Evolutionary conservation across 2,797 vertebrate genomes (phyloP).

Genomic region (Tympanoctomys barrerae): DNA sequence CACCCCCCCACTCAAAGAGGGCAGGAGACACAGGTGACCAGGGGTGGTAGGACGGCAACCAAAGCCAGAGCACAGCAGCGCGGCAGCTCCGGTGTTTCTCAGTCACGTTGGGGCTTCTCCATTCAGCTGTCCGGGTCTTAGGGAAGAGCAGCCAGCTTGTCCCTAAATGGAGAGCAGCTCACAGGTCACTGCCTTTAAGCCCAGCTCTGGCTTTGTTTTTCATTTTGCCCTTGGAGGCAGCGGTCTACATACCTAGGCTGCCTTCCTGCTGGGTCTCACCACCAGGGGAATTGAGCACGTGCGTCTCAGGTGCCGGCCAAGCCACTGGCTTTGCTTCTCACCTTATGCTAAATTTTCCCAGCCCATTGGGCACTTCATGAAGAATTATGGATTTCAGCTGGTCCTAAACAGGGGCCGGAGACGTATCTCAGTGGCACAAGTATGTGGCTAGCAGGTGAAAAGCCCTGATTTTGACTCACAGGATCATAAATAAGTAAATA

Average conservation of each 20-base stretch:
- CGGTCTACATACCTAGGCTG: background rate
- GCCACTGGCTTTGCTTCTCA: background rate
- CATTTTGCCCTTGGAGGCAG: background rate
- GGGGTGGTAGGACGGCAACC: too few relatives aligned
- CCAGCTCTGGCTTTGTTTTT: background rate
- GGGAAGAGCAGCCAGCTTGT: background rate
- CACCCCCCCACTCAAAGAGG: background rate
- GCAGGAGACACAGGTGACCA: background rate
- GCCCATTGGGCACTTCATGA: background rate
- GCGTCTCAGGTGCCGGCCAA: background rate
- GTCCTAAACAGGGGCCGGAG: background rate
- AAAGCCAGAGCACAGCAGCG: background rate
- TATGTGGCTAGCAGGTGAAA: too few relatives aligned
- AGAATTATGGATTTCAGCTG: slow-evolving; percentile 39
- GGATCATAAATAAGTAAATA: too few relatives aligned
- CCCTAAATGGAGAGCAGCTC: background rate
- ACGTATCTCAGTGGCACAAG: too few relatives aligned
- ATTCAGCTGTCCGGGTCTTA: background rate
- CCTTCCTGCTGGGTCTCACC: background rate
- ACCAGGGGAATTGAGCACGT: background rate
- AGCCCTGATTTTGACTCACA: too few relatives aligned
- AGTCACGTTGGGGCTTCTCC: background rate
- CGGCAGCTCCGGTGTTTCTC: rapidly evolving
- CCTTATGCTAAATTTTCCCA: background rate
- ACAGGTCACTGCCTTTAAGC: rapidly evolving